Evolutionary conservation across 2,113 vertebrate genomes (phyloP), one percentile per base, ranked within the genome.

Genomic region (Tringa solitaria): DNA sequence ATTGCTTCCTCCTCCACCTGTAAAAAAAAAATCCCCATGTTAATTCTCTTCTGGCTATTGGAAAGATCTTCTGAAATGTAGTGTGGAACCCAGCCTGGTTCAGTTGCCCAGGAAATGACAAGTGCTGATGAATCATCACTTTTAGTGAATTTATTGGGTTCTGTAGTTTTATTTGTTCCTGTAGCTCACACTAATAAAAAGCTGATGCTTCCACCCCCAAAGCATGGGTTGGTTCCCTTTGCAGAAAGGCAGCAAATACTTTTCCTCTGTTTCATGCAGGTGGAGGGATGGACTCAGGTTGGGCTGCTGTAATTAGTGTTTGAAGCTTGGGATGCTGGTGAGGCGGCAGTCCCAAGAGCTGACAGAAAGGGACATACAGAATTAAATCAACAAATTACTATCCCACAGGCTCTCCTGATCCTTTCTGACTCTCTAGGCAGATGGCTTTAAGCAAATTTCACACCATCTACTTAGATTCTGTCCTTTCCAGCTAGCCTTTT

Each of bases 161-260:
- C 76, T 79, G 67, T 83, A 95, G 73, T 95, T 96, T 95, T 90
- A 91, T 84, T 96, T 97, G 80, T 89, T 93, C 37, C 9, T 41
- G 83, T 86, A 91, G 90, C 63, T 89, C 63, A 53, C 75, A 89
- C 81, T 76, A 89, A 95, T 94, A 89, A 95, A 95, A 60, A 87
- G 23, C 50, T 63, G 41, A 65, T 91, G 50, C 48, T 89, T 93
- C 54, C 67, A 85, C 33, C 30, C 37, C 5, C 17, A 20, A 35
- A 12, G 57, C 19, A 35, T 9, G 33, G 28, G 45, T 79, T 64
- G 24, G 69, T 43, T 91, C 68, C 74, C 84, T 83, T 26, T 85
- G 46, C 50, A 89, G 56, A 78, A 79, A 28, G 77, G 20, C 30
- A 77, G 50, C 7, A 50, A 53, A 4, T 12, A 5, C 8, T 67